Conservation (phyloP, 1,140 invertebrate species). For the Chrysoperla carnea region DNA sequence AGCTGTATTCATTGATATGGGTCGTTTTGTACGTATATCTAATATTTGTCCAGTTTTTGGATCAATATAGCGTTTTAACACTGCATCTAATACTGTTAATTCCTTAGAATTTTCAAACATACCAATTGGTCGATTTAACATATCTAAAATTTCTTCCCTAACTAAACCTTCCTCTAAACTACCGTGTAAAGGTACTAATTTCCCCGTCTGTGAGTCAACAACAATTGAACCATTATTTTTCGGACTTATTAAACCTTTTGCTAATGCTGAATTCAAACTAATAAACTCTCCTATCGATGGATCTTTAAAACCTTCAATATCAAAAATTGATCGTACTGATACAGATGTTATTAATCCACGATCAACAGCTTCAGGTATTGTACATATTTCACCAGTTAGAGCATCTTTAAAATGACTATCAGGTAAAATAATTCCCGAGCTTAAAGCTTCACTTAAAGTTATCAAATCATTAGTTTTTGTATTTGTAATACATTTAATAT, state of each 20-base stretch:
- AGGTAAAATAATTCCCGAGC: constrained; percentile 54
- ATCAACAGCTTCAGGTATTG: constrained; percentile 66
- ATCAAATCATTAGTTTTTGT: constrained; percentile 59
- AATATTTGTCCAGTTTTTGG: constrained; percentile 70
- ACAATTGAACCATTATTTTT: constrained; percentile 53
- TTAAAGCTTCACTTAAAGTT: constrained; percentile 69
- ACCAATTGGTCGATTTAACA: constrained; percentile 66
- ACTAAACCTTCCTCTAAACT: constrained; percentile 41
- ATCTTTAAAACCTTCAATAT: constrained; percentile 82
- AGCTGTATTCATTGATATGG: constrained; percentile 68
- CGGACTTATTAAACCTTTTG: constrained; percentile 58
- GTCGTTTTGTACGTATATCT: constrained; percentile 54
- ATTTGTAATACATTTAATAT: constrained; percentile 65
- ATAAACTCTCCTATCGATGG: constrained; percentile 63
- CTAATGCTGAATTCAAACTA: constrained; percentile 71
- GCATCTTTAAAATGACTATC: constrained; percentile 55
- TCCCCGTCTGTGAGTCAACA: constrained; percentile 51
- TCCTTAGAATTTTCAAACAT: constrained; percentile 57
- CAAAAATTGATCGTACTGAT: constrained; percentile 73
- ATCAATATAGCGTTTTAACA: constrained; percentile 65
- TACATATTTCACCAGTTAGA: constrained; percentile 46
- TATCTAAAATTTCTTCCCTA: constrained; percentile 62
- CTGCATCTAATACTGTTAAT: constrained; percentile 68
- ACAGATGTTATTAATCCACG: constrained; percentile 77
- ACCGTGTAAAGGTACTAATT: constrained; percentile 51